Evolutionary conservation across 2,888 invertebrate genomes (phyloP).

Genomic region (Clostera curtula): DNA sequence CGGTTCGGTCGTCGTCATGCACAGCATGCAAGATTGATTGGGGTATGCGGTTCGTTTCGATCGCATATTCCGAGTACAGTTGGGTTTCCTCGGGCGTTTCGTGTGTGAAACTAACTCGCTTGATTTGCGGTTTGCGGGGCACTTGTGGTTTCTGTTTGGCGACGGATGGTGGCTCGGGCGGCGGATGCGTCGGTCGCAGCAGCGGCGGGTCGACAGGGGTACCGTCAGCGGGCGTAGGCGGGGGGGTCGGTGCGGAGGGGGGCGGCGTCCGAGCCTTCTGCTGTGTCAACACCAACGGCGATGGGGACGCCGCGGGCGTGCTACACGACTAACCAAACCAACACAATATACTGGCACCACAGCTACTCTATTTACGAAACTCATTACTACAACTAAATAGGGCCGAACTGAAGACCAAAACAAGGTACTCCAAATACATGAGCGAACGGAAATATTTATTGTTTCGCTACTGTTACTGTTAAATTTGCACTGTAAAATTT

Average conservation of each 20-base stretch:
- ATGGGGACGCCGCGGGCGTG: slow-evolving; percentile 47
- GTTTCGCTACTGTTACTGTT: too few relatives aligned
- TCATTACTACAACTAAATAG: slow-evolving; percentile 29
- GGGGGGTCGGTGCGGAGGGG: slow-evolving; percentile 32
- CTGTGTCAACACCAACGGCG: slow-evolving; percentile 56
- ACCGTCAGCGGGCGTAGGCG: slow-evolving; percentile 31
- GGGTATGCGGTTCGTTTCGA: slow-evolving; percentile 33
- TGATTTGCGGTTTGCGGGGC: slow-evolving; percentile 64
- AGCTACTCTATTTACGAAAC: slow-evolving; percentile 30
- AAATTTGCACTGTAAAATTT: slow-evolving; percentile 64
- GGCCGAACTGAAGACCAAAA: slow-evolving; percentile 34
- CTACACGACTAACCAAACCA: slow-evolving; percentile 70
- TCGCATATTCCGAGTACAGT: slow-evolving; percentile 29
- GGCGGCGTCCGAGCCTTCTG: slow-evolving; percentile 45
- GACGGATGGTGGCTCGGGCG: slow-evolving; percentile 42
- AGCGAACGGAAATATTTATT: slow-evolving; percentile 16
- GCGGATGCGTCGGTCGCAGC: slow-evolving; percentile 35
- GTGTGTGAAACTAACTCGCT: slow-evolving; percentile 70
- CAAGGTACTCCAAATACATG: slow-evolving; percentile 27
- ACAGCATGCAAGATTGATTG: slow-evolving; percentile 41
- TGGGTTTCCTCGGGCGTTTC: slow-evolving; percentile 42
- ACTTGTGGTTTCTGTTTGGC: slow-evolving; percentile 62
- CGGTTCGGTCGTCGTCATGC: slow-evolving; percentile 42
- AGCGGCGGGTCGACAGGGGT: slow-evolving; percentile 20
- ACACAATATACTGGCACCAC: slow-evolving; percentile 53